These are phyloP conservation scores for Cantharis flavilabris DNA, from an alignment of 2,888 invertebrate species.

Conservation along the genomic window DNA sequence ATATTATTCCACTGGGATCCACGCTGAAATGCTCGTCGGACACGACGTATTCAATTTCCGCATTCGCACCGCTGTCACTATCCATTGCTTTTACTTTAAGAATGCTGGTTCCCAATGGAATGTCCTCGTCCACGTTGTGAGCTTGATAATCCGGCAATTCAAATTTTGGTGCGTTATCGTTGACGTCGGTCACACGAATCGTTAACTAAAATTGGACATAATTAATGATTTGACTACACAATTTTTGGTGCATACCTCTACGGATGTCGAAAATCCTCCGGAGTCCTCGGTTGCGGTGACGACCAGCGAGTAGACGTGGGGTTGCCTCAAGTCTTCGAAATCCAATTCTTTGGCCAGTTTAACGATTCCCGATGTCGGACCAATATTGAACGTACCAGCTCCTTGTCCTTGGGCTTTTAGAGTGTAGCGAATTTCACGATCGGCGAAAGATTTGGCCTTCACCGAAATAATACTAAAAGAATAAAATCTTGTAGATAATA, in stretches of 20 bases:
- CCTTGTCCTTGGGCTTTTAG: conserved; percentile 93
- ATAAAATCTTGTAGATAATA: neutral
- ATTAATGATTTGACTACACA: neutral
- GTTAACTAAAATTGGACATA: conserved; percentile 69
- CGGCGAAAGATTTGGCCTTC: conserved; percentile 96
- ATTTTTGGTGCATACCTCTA: conserved; percentile 69
- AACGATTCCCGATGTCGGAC: conserved; percentile 91
- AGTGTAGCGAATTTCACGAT: conserved; percentile 94
- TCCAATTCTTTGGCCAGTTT: conserved; percentile 95
- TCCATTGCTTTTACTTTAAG: conserved; percentile 95
- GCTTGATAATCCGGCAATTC: conserved; percentile 96
- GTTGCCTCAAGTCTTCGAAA: conserved; percentile 93
- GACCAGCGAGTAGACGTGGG: conserved; percentile 89
- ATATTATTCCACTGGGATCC: conserved; percentile 89
- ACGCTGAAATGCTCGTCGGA: conserved; percentile 94
- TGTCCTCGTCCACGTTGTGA: conserved; percentile 94
- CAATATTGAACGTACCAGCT: conserved; percentile 94
- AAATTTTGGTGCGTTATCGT: conserved; percentile 96
- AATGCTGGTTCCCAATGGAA: conserved; percentile 88
- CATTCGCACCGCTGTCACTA: conserved; percentile 92
- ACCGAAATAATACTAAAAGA: conserved; percentile 88
- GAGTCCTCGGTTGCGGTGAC: conserved; percentile 97
- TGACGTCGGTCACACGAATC: conserved; percentile 93
- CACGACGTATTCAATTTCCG: conserved; percentile 91
- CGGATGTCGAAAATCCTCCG: conserved; percentile 94